Evolutionary conservation across 2,113 vertebrate genomes (phyloP), one percentile per base, ranked within the genome.

Genomic region (Ornithorhynchus anatinus): DNA sequence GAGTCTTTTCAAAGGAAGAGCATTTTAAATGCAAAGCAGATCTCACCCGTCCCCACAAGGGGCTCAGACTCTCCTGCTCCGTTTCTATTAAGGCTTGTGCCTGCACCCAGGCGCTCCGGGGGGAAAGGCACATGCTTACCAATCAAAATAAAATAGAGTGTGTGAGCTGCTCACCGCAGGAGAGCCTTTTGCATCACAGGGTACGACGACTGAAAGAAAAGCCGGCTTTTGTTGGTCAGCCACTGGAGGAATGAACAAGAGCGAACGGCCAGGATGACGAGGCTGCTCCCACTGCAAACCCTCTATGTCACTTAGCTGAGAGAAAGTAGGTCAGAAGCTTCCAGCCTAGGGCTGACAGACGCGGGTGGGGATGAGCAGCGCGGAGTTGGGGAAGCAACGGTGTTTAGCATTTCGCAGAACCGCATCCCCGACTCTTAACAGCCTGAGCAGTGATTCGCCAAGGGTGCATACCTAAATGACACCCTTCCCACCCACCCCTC

Each of bases 71-170:
- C 38, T 56, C 47, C 42, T 66, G 27, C 23, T 71, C 35, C 33
- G 14, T 2, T 12, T 38, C 36, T 36, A 53, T 23, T 59, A 31
- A 59, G 33, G 78, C 48, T 33, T 23, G 23, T n/a, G 35, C 42
- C 63, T 38, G 70, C 61, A 45, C 37, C 66, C 25, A 19, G 32
- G 61, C 58, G 61, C 20, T 22, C 6, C 57, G 50, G 53, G 50
- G 63, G 45, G 40, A 51, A 70, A 50, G 37, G 32, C 25, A 44
- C 13, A 63, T 72, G 76, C 59, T 60, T 48, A 67, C 75, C 35
- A 75, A 75, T 66, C 35, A 64, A 72, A 73, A 65, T 54, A 58
- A 75, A 82, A 77, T 33, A 32, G 16, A 61, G 44, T 69, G 22
- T 84, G 69, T 72, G 59, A 66, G 66, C 63, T 65, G 58, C 25